Evolutionary conservation across 1,140 invertebrate species (phyloP), one percentile per base, ranked within the genome.

Genomic region (Plodia interpunctella): DNA sequence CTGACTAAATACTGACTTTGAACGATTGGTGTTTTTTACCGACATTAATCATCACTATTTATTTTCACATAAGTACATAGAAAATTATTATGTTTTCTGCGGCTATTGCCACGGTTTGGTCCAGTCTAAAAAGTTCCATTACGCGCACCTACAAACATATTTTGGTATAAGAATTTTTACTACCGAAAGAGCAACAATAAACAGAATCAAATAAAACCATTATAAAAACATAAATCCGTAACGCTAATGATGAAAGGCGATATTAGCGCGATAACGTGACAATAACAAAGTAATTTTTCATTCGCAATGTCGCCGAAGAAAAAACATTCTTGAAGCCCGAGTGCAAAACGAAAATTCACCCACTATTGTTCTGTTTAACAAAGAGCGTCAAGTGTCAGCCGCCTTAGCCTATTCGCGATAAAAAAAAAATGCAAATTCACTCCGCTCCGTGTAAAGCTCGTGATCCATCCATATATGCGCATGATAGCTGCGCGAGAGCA

Each of bases 351-450:
- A 55, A 66, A 60, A 70, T 55, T 66, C 70, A 68, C 58, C 65
- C 13, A 17, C 53, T 60, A 66, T 76, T 73, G 74, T 73, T 62
- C 57, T 35, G 28, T 30, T 15, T 28, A 57, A 71, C 66, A 76
- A 71, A 64, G 56, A 57, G 50, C 58, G 38, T 62, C 65, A 60
- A 67, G 68, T 71, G 68, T 68, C 68, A 63, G 59, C 52, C 44
- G 55, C 38, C 38, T 44, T 44, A 15, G 38, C 38, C 38, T 44
- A 44, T 59, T 49, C 76, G 76, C 72, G 83, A 82, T 81, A 84
- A 86, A 84, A 85, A 87, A n/a, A 83, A 84, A 85, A 86, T 83
- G 85, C 78, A 84, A 80, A 86, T 88, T 88, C 83, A 88, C 83
- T 83, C 60, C 68, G 63, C n/a, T n/a, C n/a, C 38, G 38, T 5